Base-by-base conservation (phyloP, 2,797 vertebrate species). In the Pipistrellus kuhlii region DNA sequence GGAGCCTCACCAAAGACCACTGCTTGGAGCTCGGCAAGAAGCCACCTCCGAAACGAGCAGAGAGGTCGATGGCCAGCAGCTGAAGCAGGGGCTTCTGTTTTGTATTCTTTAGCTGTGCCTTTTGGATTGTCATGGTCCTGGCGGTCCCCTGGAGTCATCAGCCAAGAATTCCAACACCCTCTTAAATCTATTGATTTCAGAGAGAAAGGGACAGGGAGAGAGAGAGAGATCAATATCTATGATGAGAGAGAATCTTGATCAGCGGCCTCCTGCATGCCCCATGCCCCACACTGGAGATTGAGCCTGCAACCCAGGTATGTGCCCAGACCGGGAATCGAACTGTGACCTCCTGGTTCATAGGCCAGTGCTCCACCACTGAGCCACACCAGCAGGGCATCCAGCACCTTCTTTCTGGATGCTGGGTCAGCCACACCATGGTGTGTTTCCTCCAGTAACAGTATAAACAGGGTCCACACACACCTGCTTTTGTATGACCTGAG, bases 1-100 rank as follows among this genome's bases (percentile, higher is more conserved):
- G 91, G 88, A 30, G 30, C 44, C 85, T 92, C 96, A 84, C 75
- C 81, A 4, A 93, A 72, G 44, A 44, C 32, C 78, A 55, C 0
- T 38, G 90, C 69, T 87, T 46, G 18, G 73, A 83, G 35, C 64
- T 23, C 9, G 35, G 20, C 75, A 38, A 0, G 10, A 86, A 53
- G 23, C 91, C 81, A 27, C 46, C 51, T 73, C 68, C 27, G 59
- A 35, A 64, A 59, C 21, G 55, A 90, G 81, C 18, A 1, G 44
- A 27, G 46, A 59, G 6, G 30, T 53, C 73, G 80, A 27, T 51
- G 59, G 48, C 48, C 35, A 15, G 3, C 53, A 76, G 46, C 68
- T 18, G 73, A 78, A 68, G 23, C 38, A 57, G 20, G 8, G 53
- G 46, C 41, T 44, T 15, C 21, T 44, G 8, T 55, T 25, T 41